These are phyloP conservation scores for Lepidotrigona ventralis DNA, from an alignment of 1,140 invertebrate species.

Conservation along the genomic window DNA sequence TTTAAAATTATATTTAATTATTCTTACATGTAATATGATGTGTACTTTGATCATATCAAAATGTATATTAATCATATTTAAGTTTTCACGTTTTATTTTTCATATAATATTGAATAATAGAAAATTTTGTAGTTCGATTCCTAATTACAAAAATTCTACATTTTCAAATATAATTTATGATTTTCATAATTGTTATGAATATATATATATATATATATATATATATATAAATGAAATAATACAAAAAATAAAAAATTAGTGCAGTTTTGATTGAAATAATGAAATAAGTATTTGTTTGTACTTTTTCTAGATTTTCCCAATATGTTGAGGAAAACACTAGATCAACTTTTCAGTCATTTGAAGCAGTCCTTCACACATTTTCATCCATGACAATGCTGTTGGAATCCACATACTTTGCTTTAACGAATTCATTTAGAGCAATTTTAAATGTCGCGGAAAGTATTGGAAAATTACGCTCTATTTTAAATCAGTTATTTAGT, in stretches of 20 bases:
- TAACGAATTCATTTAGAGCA: slow-evolving; percentile 96
- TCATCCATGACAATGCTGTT: slow-evolving; percentile 97
- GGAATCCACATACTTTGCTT: slow-evolving; percentile 96
- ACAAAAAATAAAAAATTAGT: not conserved
- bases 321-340: slow-evolving; percentile 94
- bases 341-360: slow-evolving; percentile 96
- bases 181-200: not conserved
- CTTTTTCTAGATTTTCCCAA: slow-evolving; percentile 85
- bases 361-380: slow-evolving; percentile 94
- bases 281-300: slow-evolving; percentile 9
- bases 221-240: not conserved
- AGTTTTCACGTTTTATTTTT: not conserved
- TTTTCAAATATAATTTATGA: not conserved
- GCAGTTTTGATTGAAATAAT: not conserved
- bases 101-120: not conserved
- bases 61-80: not conserved
- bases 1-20: too few species aligned
- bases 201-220: not conserved
- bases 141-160: not conserved
- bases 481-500: slow-evolving; percentile 92
- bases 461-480: slow-evolving; percentile 89
- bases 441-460: slow-evolving; percentile 97
- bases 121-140: not conserved
- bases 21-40: too few species aligned
- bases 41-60: too few species aligned